Base-by-base conservation (phyloP, 2,888 invertebrate species). In the Saturnia japonica region DNA sequence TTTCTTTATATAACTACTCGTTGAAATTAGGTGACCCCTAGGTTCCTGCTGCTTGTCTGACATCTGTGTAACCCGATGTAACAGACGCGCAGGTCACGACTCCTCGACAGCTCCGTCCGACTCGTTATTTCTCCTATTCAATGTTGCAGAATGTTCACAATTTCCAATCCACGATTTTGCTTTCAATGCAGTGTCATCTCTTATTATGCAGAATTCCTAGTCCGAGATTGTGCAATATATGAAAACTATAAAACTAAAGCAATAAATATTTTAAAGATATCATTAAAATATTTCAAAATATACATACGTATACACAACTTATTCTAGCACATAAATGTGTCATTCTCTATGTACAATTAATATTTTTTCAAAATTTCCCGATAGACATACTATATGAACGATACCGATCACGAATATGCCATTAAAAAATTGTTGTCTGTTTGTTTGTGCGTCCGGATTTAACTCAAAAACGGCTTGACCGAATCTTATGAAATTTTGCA, bases 101-200 rank as follows among this genome's bases (percentile, higher is more conserved):
- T 68, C 66, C 51, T 74, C 68, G 72, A 68, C 68, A 34, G 77
- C 83, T 76, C 79, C 73, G 78, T 75, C 76, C 78, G 81, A 78
- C 80, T 85, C 81, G 84, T 83, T 86, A 85, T 83, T 83, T 80
- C 82, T 79, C 81, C 78, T 78, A 86, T 86, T 86, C 85, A 86
- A 85, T 87, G 84, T 84, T 80, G 81, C 84, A 82, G 84, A 86
- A 84, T 82, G 79, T 85, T 83, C 82, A 83, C 83, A 81, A 82
- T 83, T 88, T 87, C 83, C 86, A 85, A 82, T 84, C 77, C 78
- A 77, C 82, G 79, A 85, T 85, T 86, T 84, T 80, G 83, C 84
- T 85, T 85, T 85, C 85, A 86, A 82, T 82, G 78, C 75, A 78
- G 78, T 82, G 78, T 76, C 81, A 78, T 80, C 81, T 81, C 83